phyloP scores from a whole-genome alignment of 2,113 vertebrate genomes.

The Cebidichthys violaceus region DNA sequence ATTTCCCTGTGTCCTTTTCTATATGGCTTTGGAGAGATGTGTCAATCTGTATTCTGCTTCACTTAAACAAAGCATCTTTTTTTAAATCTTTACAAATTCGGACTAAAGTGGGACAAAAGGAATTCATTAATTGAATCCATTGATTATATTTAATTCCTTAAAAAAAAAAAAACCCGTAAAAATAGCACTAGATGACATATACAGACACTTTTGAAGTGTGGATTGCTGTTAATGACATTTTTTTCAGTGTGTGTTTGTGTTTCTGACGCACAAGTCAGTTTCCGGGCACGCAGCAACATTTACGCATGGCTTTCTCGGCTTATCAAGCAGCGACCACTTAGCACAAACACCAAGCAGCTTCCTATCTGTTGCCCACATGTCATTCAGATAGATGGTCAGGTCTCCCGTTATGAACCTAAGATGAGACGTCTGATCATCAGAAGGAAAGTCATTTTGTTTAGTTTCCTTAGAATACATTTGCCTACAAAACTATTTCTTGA shows the following conservation, averaged over 20 bases:
- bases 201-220: background rate
- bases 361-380: background rate
- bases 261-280: constrained; percentile 57
- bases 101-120: background rate
- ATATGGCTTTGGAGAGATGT: background rate
- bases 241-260: constrained; percentile 58
- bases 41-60: background rate
- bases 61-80: background rate
- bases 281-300: constrained; percentile 48
- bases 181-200: background rate
- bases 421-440: background rate
- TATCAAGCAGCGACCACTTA: constrained; percentile 7
- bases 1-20: background rate
- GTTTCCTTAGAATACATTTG: background rate
- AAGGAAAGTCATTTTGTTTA: background rate
- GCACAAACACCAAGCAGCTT: constrained; percentile 10
- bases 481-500: background rate
- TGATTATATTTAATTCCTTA: fast-evolving
- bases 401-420: background rate
- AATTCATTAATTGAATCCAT: background rate
- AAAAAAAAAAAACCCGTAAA: background rate
- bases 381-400: background rate
- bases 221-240: background rate
- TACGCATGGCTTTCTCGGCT: constrained; percentile 37
- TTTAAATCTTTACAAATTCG: background rate